phyloP scores from a whole-genome alignment of 2,113 vertebrate genomes.

The Terrapene triunguis region DNA sequence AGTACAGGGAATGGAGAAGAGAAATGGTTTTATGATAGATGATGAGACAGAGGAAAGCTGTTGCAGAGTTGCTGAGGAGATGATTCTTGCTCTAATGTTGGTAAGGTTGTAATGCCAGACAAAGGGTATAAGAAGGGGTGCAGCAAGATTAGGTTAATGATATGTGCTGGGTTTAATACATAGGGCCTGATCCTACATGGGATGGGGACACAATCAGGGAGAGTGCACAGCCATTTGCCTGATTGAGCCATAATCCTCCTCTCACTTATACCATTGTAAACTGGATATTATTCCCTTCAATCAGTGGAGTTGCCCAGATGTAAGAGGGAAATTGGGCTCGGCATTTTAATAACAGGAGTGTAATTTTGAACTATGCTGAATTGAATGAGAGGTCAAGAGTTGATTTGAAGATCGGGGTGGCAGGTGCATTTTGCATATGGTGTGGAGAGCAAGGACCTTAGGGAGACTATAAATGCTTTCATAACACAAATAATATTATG shows the following conservation, averaged over 20 bases:
- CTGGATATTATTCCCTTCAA: neutral
- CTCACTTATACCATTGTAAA: neutral
- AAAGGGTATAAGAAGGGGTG: neutral
- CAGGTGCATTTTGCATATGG: rapidly evolving
- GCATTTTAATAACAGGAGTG: neutral
- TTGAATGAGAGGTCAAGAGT: rapidly evolving
- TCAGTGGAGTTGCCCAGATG: neutral
- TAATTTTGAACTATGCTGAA: neutral
- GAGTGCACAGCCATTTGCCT: neutral
- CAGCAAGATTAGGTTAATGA: neutral
- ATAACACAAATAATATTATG: neutral
- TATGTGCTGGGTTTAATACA: neutral
- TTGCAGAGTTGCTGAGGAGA: neutral
- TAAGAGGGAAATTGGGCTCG: neutral
- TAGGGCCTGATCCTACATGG: neutral
- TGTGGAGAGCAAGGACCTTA: neutral
- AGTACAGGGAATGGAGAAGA: constrained; percentile 9
- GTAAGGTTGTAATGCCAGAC: constrained; percentile 31
- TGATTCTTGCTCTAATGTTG: neutral
- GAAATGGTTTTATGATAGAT: constrained; percentile 33
- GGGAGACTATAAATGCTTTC: neutral
- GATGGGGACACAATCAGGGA: rapidly evolving
- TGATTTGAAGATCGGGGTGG: neutral
- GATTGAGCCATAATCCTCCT: neutral
- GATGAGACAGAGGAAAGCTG: neutral